Evolutionary conservation across 1,140 invertebrate species (phyloP).

Genomic region (fruit fly (Drosophila melanogaster)): Release_6_plus_ISO1_MT NT_037436.4:11046501-11047000

Average conservation of each 20-base stretch:
- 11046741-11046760: slow-evolving; percentile 7
- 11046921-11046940: slow-evolving; percentile 53
- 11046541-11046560: slow-evolving; percentile 16
- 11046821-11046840: slow-evolving; percentile 2
- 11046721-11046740: not conserved
- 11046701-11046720: too few relatives aligned
- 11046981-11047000: slow-evolving; percentile 1
- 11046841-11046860: slow-evolving; percentile 3
- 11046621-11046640: slow-evolving; percentile 84
- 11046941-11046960: slow-evolving; percentile 10
- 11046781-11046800: slow-evolving; percentile 3
- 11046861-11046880: too few relatives aligned
- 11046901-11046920: slow-evolving; percentile 8
- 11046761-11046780: not conserved
- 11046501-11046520: slow-evolving; percentile 60
- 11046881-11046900: not conserved
- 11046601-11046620: slow-evolving; percentile 77
- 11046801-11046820: slow-evolving; percentile 35
- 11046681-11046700: slow-evolving; percentile 12
- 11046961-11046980: slow-evolving; percentile 25
- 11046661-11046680: slow-evolving; percentile 66
- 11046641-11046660: slow-evolving; percentile 69
- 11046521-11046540: slow-evolving; percentile 28
- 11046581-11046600: slow-evolving; percentile 45
- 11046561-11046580: slow-evolving; percentile 27